Base-by-base conservation (phyloP, 2,797 vertebrate genomes). In the Lycodopsis pacificus region DNA sequence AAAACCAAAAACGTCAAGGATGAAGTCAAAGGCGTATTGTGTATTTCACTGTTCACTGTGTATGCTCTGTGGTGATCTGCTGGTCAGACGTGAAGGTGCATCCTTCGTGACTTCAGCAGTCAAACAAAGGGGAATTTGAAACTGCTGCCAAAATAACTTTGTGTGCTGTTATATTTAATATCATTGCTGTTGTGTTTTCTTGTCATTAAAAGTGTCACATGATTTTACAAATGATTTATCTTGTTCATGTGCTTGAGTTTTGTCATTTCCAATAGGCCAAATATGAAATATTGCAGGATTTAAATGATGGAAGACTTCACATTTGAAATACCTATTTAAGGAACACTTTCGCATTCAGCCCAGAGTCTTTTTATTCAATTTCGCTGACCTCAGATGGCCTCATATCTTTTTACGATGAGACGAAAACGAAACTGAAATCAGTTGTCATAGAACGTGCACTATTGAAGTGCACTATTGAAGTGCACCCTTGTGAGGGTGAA, bases 51-150 rank as follows among this genome's bases (percentile, higher is more conserved):
- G 5, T 36, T 36, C 22, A 38, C 10, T 13, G 11, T 20, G 22
- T 42, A 4, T 15, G 14, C 40, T 65, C 64, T 68, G 34, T 70
- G 51, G 3, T 46, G 66, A 79, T 89, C 87, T 86, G 84, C 81
- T 74, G 88, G 85, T 84, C 86, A 86, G 87, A 90, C 62, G 5
- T 54, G 38, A 25, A 51, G 49, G 4, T 20, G 2, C n/a, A 12
- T 67, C 42, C 2, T 20, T 51, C 25, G n/a, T 15, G 17, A 46
- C 36, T 48, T 67, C 34, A 61, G 70, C 72, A 86, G 80, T 62
- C 68, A 10, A 59, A 65, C 3, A 38, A 80, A 80, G 61, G 17
- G 34, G 40, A 0, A 5, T 54, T 54, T 9, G 1, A 20, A 74
- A 57, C 62, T 71, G 83, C 83, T 74, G 82, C 79, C 76, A 75